Percentiles rank a stretch among this genome's conserved stretches.
Evolutionary conservation across 2,113 vertebrate species (phyloP).

Genomic region (Anser cygnoides): DNA sequence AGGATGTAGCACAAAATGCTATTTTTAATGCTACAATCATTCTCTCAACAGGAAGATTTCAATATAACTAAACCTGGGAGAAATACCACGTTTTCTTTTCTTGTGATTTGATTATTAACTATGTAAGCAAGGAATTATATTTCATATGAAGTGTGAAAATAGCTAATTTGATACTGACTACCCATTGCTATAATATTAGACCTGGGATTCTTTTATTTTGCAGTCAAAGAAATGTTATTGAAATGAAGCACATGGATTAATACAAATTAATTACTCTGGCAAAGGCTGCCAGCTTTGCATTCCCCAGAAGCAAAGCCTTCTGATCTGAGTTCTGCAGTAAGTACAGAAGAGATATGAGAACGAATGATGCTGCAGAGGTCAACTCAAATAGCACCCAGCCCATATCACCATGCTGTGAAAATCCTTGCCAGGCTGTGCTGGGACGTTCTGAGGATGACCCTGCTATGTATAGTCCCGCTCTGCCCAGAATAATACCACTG

Average conservation of each 20-base stretch:
- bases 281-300: constrained; percentile 69
- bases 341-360: constrained; percentile 35
- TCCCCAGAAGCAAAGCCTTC: constrained; percentile 71
- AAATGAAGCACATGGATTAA: neutral
- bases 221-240: neutral
- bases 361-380: neutral
- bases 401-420: neutral
- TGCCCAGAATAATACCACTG: neutral
- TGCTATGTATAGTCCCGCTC: neutral
- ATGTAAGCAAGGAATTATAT: neutral
- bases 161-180: neutral
- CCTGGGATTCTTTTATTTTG: neutral
- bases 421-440: neutral
- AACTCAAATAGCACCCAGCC: neutral
- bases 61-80: neutral
- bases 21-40: neutral
- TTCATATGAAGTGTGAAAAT: neutral
- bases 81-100: fast-evolving
- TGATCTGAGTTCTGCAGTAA: constrained; percentile 57
- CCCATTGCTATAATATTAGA: neutral
- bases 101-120: neutral
- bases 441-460: neutral
- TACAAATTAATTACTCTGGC: constrained; percentile 72
- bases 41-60: neutral
- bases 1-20: neutral